phyloP scores from a whole-genome alignment of 2,113 vertebrate genomes.

The Copsychus sechellarum region DNA sequence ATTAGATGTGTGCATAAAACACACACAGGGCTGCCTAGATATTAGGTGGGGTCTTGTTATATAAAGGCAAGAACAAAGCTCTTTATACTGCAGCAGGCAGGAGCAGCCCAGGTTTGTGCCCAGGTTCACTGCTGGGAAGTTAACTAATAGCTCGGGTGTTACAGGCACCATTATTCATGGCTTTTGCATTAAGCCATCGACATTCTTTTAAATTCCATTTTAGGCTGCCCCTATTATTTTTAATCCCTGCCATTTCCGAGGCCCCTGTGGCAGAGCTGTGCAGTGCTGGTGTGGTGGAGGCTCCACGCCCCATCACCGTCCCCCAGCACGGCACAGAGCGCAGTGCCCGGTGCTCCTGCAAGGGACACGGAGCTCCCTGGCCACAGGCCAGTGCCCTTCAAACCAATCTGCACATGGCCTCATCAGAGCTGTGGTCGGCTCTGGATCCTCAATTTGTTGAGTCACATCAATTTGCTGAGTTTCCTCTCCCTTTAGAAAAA shows the following conservation, averaged over 20 bases:
- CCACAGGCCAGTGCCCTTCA: slow-evolving; percentile 32
- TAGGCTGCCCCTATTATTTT: not conserved
- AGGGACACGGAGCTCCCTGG: slow-evolving; percentile 10
- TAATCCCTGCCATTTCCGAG: not conserved
- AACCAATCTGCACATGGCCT: slow-evolving; percentile 16
- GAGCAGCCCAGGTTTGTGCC: not conserved
- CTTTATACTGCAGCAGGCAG: not conserved
- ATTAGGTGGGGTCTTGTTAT: not conserved
- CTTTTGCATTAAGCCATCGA: not conserved
- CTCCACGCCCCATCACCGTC: not conserved
- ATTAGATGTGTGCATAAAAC: not conserved
- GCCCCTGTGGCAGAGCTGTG: not conserved
- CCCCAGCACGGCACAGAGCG: not conserved
- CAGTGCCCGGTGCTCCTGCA: not conserved
- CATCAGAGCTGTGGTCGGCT: slow-evolving; percentile 20
- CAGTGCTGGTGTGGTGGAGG: not conserved
- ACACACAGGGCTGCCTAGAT: not conserved
- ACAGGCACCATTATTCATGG: not conserved
- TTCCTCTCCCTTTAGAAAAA: slow-evolving; percentile 33
- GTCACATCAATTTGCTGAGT: slow-evolving; percentile 59
- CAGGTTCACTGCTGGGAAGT: not conserved
- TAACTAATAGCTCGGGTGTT: not conserved
- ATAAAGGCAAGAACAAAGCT: slow-evolving; percentile 28
- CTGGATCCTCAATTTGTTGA: slow-evolving; percentile 51
- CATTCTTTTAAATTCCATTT: slow-evolving; percentile 11